These are phyloP conservation scores for Drosophila ambigua DNA, from an alignment of 1,140 invertebrate species.

Conservation along the genomic window DNA sequence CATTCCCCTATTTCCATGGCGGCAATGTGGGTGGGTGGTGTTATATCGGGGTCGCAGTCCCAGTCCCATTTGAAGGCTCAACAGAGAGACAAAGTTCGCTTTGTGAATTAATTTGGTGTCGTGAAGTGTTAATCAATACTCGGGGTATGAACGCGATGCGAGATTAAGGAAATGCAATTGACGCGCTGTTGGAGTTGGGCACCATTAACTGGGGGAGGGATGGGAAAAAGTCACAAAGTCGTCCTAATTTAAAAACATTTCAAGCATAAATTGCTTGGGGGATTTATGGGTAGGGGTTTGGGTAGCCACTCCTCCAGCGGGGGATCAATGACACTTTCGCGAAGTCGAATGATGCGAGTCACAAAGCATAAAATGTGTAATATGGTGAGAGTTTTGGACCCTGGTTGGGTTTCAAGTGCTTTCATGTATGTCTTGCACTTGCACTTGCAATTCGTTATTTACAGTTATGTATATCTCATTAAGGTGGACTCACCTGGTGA, in stretches of 20 bases:
- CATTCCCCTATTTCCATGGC: neutral
- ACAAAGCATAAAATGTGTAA: neutral
- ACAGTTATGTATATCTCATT: too few species aligned
- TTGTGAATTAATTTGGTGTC: slow-evolving; percentile 43
- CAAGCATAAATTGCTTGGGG: slow-evolving; percentile 9
- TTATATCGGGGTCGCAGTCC: too few species aligned
- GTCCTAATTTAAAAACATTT: slow-evolving; percentile 40
- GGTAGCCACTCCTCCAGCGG: neutral
- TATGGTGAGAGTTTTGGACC: too few species aligned
- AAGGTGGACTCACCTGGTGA: slow-evolving; percentile 56
- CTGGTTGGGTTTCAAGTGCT: too few species aligned
- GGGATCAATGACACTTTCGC: slow-evolving; percentile 34
- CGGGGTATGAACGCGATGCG: neutral
- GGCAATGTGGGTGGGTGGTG: slow-evolving; percentile 10
- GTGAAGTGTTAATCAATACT: slow-evolving; percentile 56
- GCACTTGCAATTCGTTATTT: too few species aligned
- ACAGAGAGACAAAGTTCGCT: slow-evolving; percentile 20
- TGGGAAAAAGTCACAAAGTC: slow-evolving; percentile 33
- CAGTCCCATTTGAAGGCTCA: too few species aligned
- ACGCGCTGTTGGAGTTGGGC: neutral
- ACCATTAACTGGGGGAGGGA: neutral
- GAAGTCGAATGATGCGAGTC: neutral
- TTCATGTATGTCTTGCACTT: too few species aligned
- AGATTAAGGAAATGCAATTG: slow-evolving; percentile 26
- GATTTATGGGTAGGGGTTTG: neutral